Percentiles rank a stretch among this genome's conserved stretches.
phyloP scores from a whole-genome alignment of 2,113 vertebrate genomes.

The Mixornis gularis region DNA sequence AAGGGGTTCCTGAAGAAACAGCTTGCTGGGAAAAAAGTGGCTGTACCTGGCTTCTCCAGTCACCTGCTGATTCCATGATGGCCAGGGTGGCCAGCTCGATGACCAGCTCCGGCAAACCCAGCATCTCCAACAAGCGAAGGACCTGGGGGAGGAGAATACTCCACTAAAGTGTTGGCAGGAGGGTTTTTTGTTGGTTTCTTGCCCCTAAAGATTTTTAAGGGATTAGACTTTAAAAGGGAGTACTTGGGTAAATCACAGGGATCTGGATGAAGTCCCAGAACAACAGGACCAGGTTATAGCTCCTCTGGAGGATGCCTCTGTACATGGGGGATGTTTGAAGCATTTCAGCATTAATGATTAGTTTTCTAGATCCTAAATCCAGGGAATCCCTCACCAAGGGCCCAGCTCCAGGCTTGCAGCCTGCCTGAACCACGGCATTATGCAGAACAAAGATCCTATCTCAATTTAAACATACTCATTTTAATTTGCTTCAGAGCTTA shows the following conservation, averaged over 20 bases:
- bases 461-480: neutral
- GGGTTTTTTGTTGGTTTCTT: neutral
- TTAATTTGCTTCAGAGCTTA: neutral
- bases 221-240: neutral
- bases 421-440: neutral
- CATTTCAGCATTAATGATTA: neutral
- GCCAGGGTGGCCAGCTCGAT: conserved; percentile 86
- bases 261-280: neutral
- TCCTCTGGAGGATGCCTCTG: neutral
- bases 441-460: neutral
- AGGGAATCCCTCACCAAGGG: neutral
- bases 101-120: conserved; percentile 87
- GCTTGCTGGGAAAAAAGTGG: neutral
- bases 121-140: conserved; percentile 84
- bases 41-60: conserved; percentile 82
- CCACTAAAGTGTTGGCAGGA: neutral
- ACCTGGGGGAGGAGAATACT: conserved; percentile 67
- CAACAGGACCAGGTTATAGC: neutral
- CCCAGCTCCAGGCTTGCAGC: neutral
- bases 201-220: neutral
- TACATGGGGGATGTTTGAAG: neutral
- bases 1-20: neutral
- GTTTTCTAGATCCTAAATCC: neutral
- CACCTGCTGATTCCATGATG: conserved; percentile 80
- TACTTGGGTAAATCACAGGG: neutral